These are phyloP conservation scores for Lucifuga dentata DNA, from an alignment of 2,113 vertebrate species.

Conservation along the genomic window DNA sequence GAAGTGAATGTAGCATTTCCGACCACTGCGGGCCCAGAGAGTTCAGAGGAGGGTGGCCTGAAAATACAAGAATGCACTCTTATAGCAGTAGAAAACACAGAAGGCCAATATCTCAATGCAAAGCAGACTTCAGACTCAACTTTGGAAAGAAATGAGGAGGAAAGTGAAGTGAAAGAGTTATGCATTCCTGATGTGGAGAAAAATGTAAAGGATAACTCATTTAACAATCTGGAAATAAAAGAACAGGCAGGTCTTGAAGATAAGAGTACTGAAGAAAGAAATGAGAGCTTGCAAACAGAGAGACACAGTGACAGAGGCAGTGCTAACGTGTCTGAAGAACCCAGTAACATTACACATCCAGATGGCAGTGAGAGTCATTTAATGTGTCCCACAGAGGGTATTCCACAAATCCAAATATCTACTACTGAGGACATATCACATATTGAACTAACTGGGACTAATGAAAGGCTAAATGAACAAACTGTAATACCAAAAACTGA, in stretches of 20 bases:
- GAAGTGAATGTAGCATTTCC: slow-evolving; percentile 61
- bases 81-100: slow-evolving; percentile 23
- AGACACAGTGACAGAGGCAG: slow-evolving; percentile 24
- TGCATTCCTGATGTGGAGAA: slow-evolving; percentile 8
- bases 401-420: slow-evolving; percentile 65
- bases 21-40: slow-evolving; percentile 9
- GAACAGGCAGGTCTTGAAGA: slow-evolving; percentile 1
- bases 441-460: slow-evolving; percentile 42
- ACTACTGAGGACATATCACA: slow-evolving; percentile 48
- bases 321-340: slow-evolving; percentile 8
- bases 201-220: slow-evolving; percentile 12
- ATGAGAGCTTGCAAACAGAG: slow-evolving; percentile 24
- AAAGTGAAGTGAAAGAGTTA: slow-evolving; percentile 20
- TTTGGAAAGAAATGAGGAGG: slow-evolving; percentile 14
- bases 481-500: slow-evolving; percentile 65
- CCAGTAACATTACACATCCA: slow-evolving; percentile 10
- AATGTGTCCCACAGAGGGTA: slow-evolving; percentile 41
- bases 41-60: slow-evolving; percentile 51
- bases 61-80: slow-evolving; percentile 30
- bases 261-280: slow-evolving; percentile 8
- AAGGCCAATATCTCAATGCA: not conserved
- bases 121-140: slow-evolving; percentile 16
- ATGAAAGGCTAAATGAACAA: slow-evolving; percentile 50
- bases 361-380: slow-evolving; percentile 27
- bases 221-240: slow-evolving; percentile 30